A percentile compares a stretch with the other conserved stretches of the same genome.
These are phyloP conservation scores for Cyanocitta stelleri DNA, from an alignment of 2,113 vertebrate species.

Conservation along the genomic window DNA sequence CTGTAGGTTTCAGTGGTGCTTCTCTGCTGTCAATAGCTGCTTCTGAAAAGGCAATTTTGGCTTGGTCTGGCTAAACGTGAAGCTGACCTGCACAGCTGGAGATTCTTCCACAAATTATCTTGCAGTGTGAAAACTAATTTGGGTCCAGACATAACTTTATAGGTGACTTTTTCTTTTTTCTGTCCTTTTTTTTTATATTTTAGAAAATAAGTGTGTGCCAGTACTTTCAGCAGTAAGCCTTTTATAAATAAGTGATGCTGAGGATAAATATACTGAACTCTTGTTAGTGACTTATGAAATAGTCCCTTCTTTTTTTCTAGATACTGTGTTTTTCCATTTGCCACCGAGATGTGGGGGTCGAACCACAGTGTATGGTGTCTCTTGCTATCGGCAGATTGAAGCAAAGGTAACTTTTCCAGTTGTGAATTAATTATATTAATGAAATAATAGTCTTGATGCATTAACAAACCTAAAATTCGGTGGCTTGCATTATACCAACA, in stretches of 20 bases:
- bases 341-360: constrained; percentile 82
- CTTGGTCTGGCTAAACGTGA: background rate
- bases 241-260: background rate
- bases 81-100: background rate
- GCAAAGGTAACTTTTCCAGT: constrained; percentile 82
- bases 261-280: background rate
- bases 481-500: background rate
- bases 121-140: background rate
- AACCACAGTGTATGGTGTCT: constrained; percentile 92
- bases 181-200: background rate
- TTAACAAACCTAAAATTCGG: background rate
- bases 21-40: background rate
- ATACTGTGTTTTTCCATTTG: constrained; percentile 94
- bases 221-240: background rate
- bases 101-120: background rate
- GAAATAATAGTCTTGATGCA: background rate
- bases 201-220: background rate
- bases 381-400: constrained; percentile 97
- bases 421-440: background rate
- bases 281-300: background rate
- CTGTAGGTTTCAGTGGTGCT: background rate
- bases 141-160: background rate
- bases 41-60: background rate
- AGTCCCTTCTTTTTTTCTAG: constrained; percentile 64
- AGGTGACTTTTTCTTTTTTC: background rate